These are phyloP conservation scores for Ectemnius continuus DNA, from an alignment of 2,888 invertebrate genomes.

Conservation along the genomic window DNA sequence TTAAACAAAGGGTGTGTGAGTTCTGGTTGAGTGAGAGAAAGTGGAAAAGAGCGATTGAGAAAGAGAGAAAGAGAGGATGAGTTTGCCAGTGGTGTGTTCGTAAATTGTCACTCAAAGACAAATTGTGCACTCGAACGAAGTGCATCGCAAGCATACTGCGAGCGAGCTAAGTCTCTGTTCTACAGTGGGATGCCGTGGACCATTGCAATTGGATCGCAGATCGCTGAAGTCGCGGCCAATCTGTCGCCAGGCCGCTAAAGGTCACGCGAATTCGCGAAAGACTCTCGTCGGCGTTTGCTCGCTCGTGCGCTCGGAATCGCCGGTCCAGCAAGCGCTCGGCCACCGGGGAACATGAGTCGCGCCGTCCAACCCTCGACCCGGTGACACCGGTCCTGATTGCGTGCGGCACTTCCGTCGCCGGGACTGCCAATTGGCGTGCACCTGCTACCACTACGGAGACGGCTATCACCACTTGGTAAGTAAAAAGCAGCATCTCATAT, in stretches of 20 bases:
- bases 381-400: conserved; percentile 59
- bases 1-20: conserved; percentile 2
- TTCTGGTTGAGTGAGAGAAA: conserved; percentile 10
- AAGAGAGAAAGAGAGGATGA: not conserved
- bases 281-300: not conserved
- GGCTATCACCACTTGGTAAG: conserved; percentile 51
- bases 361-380: conserved; percentile 42
- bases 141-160: too few species aligned
- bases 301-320: conserved; percentile 3
- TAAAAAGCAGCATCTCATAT: not conserved
- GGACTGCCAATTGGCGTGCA: conserved; percentile 28
- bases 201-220: conserved; percentile 26
- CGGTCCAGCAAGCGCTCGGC: conserved; percentile 13
- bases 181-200: conserved; percentile 5
- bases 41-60: not conserved
- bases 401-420: conserved; percentile 49
- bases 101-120: too few species aligned
- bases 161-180: not conserved
- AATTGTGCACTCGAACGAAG: too few species aligned
- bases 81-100: too few species aligned
- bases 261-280: not conserved
- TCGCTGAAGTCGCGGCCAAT: conserved; percentile 19
- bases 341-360: conserved; percentile 36
- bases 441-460: conserved; percentile 22
- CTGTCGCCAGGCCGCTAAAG: not conserved